Base-by-base conservation (phyloP, 2,888 invertebrate species). In the Gandaritis pyraliata region DNA sequence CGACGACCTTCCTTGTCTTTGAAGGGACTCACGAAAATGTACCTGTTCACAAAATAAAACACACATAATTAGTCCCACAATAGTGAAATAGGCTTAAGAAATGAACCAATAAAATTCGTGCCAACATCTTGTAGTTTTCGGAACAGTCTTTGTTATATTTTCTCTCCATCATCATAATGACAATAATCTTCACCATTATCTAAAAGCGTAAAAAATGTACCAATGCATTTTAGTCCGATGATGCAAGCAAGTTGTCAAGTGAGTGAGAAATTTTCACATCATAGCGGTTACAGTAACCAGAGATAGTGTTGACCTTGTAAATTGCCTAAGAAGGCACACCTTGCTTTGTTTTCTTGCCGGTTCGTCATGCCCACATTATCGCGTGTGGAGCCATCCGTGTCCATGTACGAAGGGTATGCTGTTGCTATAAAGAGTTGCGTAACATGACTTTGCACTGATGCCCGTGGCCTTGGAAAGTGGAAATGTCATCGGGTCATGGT, bases 1-100 rank as follows among this genome's bases (percentile, higher is more conserved):
- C 96, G 94, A 58, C 97, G 94, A 8, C 96, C 96, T 71, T 93
- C 86, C 67, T 92, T 93, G 83, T 97, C 97, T 75, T 96, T 93
- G 82, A 95, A 94, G 13, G 97, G 97, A 70, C 96, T 95, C 52
- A 95, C 95, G 82, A 97, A 96, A 71, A 96, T 92, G 82, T 95
- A 96, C 73, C 96, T 95, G 89, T 55, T 90, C 89, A 61, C 43
- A 64, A 72, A 69, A 4, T 4, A 56, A 65, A 53, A 47, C 52
- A 41, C 10, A 16, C 16, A 15, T 41, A 1, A 8, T 41, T 43
- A 16, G 1, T 41, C 7, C 23, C 23, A 33, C 30, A 33, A 33
- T 6, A 7, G 23, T 23, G 6, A 23, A 23, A n/a, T n/a, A n/a
- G n/a, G n/a, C n/a, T n/a, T n/a, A n/a, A 6, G 23, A 23, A 23